phyloP scores from a whole-genome alignment of 2,797 vertebrate genomes.

The Sternarchorhynchus goeldii region DNA sequence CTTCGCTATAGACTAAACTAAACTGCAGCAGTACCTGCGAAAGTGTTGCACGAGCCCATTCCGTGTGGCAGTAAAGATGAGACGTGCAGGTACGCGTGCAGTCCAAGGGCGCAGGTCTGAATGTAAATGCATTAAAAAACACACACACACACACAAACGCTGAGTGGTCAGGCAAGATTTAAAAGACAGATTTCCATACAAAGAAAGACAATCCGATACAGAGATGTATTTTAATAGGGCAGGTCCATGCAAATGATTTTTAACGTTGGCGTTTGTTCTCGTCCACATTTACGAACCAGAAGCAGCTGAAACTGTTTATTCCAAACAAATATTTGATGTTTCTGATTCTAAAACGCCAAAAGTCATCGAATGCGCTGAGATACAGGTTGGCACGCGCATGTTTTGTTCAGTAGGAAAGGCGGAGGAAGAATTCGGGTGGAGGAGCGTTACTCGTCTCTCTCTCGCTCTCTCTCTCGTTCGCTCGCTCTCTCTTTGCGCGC shows the following conservation, averaged over 20 bases:
- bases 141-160: not conserved
- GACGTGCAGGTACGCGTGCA: too few relatives aligned
- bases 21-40: too few relatives aligned
- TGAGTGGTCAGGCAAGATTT: not conserved
- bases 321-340: too few relatives aligned
- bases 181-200: conserved; percentile 29
- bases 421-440: conserved; percentile 10
- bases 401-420: conserved; percentile 19
- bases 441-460: not conserved
- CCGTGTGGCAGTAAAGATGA: too few relatives aligned
- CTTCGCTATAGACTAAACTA: too few relatives aligned
- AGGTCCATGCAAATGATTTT: conserved; percentile 27
- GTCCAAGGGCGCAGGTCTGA: too few relatives aligned
- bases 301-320: not conserved
- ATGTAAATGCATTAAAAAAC: too few relatives aligned
- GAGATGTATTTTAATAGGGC: conserved; percentile 37
- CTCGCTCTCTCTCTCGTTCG: too few relatives aligned
- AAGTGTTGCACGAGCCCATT: too few relatives aligned
- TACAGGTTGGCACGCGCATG: conserved; percentile 13
- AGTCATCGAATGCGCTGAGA: conserved; percentile 9
- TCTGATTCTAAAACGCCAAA: too few relatives aligned
- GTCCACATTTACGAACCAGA: not conserved
- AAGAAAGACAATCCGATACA: conserved; percentile 1
- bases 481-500: too few relatives aligned
- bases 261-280: not conserved